Percentiles rank a stretch among this genome's conserved stretches.
These are phyloP conservation scores for Dicranocentrus wangi DNA, from an alignment of 2,888 invertebrate species.

Conservation along the genomic window DNA sequence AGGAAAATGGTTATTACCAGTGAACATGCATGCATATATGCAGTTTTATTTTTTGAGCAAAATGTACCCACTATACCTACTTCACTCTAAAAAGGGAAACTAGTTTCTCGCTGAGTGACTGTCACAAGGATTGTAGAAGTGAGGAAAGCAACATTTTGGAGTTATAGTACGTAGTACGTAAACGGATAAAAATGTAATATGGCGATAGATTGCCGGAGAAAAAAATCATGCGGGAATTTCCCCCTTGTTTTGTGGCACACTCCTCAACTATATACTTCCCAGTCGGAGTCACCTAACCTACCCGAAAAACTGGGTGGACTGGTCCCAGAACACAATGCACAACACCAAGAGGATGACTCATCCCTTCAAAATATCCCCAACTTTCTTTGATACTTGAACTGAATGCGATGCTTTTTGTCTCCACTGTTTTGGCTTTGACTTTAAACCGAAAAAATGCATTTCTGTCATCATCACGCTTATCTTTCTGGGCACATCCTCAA, in stretches of 20 bases:
- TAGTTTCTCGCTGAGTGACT: constrained; percentile 11
- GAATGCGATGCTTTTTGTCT: background rate
- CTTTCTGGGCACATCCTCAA: background rate
- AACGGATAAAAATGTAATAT: too few relatives aligned
- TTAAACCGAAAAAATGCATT: background rate
- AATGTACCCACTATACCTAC: too few relatives aligned
- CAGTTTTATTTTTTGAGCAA: too few relatives aligned
- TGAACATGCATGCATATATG: constrained; percentile 39
- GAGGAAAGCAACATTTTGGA: background rate
- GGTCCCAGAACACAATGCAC: constrained; percentile 23
- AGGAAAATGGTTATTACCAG: constrained; percentile 45
- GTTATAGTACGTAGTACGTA: background rate
- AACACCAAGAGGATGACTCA: constrained; percentile 40
- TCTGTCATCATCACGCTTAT: background rate
- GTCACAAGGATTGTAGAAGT: constrained; percentile 20
- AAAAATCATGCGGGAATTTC: constrained; percentile 40
- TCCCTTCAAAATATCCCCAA: constrained; percentile 26
- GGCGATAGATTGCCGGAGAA: too few relatives aligned
- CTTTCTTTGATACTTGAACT: background rate
- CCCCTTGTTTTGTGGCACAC: constrained; percentile 29
- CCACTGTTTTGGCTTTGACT: background rate
- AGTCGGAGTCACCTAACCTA: constrained; percentile 51
- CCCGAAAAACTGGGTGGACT: constrained; percentile 51
- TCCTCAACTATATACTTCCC: constrained; percentile 8
- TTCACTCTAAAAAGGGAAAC: too few relatives aligned